Conservation (phyloP, 2,113 vertebrate genomes). For the Chamaetylas fuelleborni region DNA sequence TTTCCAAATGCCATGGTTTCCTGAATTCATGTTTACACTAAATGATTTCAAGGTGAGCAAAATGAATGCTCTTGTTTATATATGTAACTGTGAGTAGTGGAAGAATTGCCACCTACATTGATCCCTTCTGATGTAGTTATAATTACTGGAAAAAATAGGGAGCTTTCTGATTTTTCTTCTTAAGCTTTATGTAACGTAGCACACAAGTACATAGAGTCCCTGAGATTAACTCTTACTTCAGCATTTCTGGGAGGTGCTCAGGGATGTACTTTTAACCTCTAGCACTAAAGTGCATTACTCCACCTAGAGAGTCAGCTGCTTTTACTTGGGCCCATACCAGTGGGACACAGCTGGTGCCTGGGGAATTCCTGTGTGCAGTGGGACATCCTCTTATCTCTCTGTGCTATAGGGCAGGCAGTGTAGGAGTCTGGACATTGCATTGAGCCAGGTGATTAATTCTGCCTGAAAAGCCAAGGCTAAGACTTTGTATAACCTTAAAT, state of each 20-base stretch:
- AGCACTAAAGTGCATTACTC: not conserved
- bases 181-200: not conserved
- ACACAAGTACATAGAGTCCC: not conserved
- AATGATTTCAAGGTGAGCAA: conserved; percentile 96
- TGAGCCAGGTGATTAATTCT: not conserved
- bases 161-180: not conserved
- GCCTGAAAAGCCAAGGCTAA: not conserved
- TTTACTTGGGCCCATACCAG: not conserved
- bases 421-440: not conserved
- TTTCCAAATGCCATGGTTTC: conserved; percentile 96
- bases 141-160: not conserved
- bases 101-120: not conserved
- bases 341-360: not conserved
- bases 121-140: not conserved
- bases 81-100: conserved; percentile 38
- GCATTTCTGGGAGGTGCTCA: not conserved
- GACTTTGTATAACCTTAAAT: not conserved
- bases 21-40: conserved; percentile 97
- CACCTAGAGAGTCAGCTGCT: not conserved
- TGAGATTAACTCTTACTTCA: not conserved
- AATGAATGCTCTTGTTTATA: conserved; percentile 50
- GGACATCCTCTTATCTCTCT: not conserved
- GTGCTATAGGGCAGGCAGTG: not conserved
- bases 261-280: not conserved
- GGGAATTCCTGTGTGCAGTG: not conserved